These are phyloP conservation scores for Idaea dimidiata DNA, from an alignment of 2,888 invertebrate genomes.

Conservation along the genomic window DNA sequence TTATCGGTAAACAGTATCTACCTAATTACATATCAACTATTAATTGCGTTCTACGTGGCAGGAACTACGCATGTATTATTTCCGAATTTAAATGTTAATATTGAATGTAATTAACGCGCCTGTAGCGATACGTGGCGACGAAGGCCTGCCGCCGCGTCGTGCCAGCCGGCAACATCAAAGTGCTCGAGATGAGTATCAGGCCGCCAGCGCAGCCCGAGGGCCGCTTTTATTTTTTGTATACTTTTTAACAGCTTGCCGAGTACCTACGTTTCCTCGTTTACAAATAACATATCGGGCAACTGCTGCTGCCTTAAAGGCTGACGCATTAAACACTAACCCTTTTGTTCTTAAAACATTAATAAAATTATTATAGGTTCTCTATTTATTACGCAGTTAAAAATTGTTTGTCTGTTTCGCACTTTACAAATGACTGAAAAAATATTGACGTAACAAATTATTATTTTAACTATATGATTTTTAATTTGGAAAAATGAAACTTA, in stretches of 20 bases:
- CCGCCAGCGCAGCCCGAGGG: slow-evolving; percentile 48
- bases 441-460: no score
- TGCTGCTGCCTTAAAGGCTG: slow-evolving; percentile 15
- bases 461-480: no score
- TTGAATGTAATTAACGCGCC: slow-evolving; percentile 42
- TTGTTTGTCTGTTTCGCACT: no score
- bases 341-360: no score
- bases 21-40: neutral
- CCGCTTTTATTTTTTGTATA: slow-evolving; percentile 61
- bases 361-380: no score
- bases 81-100: slow-evolving; percentile 36
- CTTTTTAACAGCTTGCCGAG: slow-evolving; percentile 60
- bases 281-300: slow-evolving; percentile 34
- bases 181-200: slow-evolving; percentile 63
- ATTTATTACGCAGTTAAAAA: no score
- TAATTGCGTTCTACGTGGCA: neutral
- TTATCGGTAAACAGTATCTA: neutral
- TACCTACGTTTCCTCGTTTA: slow-evolving; percentile 43
- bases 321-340: slow-evolving; percentile 5
- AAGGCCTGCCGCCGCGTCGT: slow-evolving; percentile 37
- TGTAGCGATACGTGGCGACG: slow-evolving; percentile 48
- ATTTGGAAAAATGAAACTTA: no score
- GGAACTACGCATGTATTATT: slow-evolving; percentile 11
- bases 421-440: no score
- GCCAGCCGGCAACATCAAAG: slow-evolving; percentile 65